phyloP scores from a whole-genome alignment of 1,140 invertebrate species.

The Bombus balteatus region DNA sequence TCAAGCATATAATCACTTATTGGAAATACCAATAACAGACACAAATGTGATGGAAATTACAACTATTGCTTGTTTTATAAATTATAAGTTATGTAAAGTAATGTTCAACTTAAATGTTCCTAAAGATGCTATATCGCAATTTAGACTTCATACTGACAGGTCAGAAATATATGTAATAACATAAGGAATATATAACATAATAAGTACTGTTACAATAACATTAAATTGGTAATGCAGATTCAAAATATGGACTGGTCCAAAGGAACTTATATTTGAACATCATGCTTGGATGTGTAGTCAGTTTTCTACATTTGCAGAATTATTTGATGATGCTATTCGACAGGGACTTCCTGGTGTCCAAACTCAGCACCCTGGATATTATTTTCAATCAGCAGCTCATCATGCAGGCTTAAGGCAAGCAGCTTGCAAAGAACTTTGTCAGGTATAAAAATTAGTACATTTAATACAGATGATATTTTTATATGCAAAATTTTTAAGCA shows the following conservation, averaged over 20 bases:
- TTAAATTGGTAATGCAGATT: conserved; percentile 83
- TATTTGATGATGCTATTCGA: conserved; percentile 97
- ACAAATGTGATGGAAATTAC: conserved; percentile 96
- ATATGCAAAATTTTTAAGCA: background rate
- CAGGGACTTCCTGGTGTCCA: conserved; percentile 94
- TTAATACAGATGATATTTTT: background rate
- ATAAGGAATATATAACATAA: background rate
- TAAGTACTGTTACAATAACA: background rate
- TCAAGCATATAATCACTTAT: conserved; percentile 94
- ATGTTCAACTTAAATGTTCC: conserved; percentile 94
- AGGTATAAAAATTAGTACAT: conserved; percentile 80
- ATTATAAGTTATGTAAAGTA: conserved; percentile 96
- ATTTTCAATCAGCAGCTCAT: conserved; percentile 96
- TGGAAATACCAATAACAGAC: conserved; percentile 94
- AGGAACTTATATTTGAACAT: conserved; percentile 96
- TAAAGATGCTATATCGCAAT: conserved; percentile 96
- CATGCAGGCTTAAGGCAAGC: conserved; percentile 91
- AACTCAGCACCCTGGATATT: conserved; percentile 98
- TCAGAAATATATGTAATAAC: conserved; percentile 36
- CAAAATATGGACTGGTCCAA: conserved; percentile 89
- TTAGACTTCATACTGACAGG: conserved; percentile 94
- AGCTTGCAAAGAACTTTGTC: conserved; percentile 89
- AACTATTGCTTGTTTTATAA: conserved; percentile 96
- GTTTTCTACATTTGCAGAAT: conserved; percentile 94
- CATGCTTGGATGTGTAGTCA: conserved; percentile 98